These are phyloP conservation scores for Philereme vetulata DNA, from an alignment of 2,888 invertebrate genomes.

Conservation along the genomic window DNA sequence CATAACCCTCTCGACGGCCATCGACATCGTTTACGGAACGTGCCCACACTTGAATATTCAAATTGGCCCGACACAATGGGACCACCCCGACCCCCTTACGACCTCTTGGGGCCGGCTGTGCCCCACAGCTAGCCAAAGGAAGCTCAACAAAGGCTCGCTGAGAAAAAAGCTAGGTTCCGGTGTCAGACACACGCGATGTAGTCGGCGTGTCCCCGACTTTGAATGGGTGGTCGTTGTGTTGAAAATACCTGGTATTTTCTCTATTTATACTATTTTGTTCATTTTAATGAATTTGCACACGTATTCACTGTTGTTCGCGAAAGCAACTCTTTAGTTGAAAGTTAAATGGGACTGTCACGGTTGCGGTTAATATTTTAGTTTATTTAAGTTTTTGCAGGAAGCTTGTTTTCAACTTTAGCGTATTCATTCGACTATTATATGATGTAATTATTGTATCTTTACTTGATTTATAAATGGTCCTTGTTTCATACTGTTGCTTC, in stretches of 20 bases:
- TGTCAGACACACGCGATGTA: conserved; percentile 68
- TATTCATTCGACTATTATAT: conserved; percentile 9
- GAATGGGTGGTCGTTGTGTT: conserved; percentile 42
- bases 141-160: conserved; percentile 68
- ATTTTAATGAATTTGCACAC: conserved; percentile 24
- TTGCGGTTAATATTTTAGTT: conserved; percentile 28
- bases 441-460: conserved; percentile 3
- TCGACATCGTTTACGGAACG: conserved; percentile 64
- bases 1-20: conserved; percentile 42
- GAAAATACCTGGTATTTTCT: conserved; percentile 38
- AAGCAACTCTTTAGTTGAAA: conserved; percentile 25
- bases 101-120: conserved; percentile 48
- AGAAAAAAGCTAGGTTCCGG: conserved; percentile 75
- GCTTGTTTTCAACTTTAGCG: conserved; percentile 2
- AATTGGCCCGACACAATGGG: conserved; percentile 68
- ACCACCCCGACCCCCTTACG: conserved; percentile 40
- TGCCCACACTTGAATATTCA: conserved; percentile 75
- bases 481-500: conserved; percentile 1
- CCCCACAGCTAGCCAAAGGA: conserved; percentile 57
- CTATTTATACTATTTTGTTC: conserved; percentile 24
- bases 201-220: conserved; percentile 36
- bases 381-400: conserved; percentile 7
- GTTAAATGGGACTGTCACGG: conserved; percentile 27
- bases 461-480: conserved; percentile 2
- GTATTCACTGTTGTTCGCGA: conserved; percentile 9